Percentiles rank a stretch among this genome's conserved stretches.
Conservation (phyloP, 2,113 vertebrate species). For the Cervus canadensis region DNA sequence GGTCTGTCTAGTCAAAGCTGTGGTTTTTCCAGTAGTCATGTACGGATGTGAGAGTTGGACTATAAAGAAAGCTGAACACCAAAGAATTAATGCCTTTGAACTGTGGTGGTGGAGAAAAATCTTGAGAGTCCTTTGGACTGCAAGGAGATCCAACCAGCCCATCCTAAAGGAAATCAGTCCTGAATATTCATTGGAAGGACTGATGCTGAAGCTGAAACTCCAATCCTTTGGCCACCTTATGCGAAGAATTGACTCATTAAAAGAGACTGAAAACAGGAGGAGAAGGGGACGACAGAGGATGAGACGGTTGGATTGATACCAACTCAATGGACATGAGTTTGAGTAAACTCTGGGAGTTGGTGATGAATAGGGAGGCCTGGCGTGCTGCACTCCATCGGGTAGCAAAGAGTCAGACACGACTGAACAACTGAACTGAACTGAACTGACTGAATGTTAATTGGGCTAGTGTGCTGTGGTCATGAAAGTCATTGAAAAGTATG, state of each 20-base stretch:
- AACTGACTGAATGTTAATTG: neutral
- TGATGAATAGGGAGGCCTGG: neutral
- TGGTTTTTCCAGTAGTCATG: neutral
- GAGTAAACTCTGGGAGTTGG: neutral
- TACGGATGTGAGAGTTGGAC: neutral
- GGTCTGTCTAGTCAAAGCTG: neutral
- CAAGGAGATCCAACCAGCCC: neutral
- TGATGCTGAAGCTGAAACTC: neutral
- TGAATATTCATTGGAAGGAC: neutral
- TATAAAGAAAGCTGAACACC: neutral
- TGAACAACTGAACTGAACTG: neutral
- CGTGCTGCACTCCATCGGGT: neutral
- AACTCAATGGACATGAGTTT: neutral
- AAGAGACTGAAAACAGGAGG: neutral
- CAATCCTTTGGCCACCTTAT: neutral
- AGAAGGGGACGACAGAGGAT: neutral
- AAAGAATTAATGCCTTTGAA: neutral
- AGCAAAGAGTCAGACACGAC: neutral
- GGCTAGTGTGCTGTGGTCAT: neutral
- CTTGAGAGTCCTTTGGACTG: neutral
- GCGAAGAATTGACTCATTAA: neutral
- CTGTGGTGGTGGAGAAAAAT: neutral
- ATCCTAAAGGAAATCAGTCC: neutral
- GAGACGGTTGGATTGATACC: neutral
- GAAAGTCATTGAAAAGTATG: neutral